phyloP scores from a whole-genome alignment of 2,888 invertebrate genomes.

The Helicoverpa assulta region DNA sequence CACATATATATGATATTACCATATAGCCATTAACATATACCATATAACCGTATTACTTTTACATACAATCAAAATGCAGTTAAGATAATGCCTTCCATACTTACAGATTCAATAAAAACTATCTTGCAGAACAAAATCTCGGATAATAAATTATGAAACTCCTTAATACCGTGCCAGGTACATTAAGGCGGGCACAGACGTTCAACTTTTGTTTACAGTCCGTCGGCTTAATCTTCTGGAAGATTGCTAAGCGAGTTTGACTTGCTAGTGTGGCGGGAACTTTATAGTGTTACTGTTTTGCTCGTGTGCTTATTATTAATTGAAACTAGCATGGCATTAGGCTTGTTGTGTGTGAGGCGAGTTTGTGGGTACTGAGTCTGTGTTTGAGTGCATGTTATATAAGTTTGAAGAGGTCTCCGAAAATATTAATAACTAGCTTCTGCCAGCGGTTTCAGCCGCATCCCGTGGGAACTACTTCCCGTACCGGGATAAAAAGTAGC shows the following conservation, averaged over 20 bases:
- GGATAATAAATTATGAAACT: slow-evolving; percentile 57
- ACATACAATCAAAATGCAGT: not conserved
- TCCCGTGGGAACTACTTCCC: no score
- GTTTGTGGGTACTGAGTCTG: slow-evolving; percentile 41
- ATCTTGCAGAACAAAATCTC: slow-evolving; percentile 17
- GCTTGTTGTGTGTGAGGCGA: slow-evolving; percentile 42
- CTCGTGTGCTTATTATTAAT: slow-evolving; percentile 54
- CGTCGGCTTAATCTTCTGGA: slow-evolving; percentile 69
- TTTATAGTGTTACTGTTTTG: slow-evolving; percentile 64
- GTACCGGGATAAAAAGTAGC: no score
- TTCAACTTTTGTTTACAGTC: slow-evolving; percentile 68
- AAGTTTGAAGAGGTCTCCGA: no score
- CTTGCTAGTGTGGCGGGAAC: slow-evolving; percentile 49
- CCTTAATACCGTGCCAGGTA: slow-evolving; percentile 44
- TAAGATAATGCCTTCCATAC: slow-evolving; percentile 6
- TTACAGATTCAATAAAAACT: slow-evolving; percentile 9
- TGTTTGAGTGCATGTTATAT: slow-evolving; percentile 2
- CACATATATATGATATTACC: no score
- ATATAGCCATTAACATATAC: no score
- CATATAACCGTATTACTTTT: no score
- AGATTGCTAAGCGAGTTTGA: slow-evolving; percentile 63
- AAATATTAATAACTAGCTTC: no score
- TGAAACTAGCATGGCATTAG: slow-evolving; percentile 49
- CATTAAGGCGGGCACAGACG: slow-evolving; percentile 45
- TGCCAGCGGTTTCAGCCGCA: no score